Evolutionary conservation across 2,888 invertebrate genomes (phyloP).

Genomic region (Spodoptera exigua): DNA sequence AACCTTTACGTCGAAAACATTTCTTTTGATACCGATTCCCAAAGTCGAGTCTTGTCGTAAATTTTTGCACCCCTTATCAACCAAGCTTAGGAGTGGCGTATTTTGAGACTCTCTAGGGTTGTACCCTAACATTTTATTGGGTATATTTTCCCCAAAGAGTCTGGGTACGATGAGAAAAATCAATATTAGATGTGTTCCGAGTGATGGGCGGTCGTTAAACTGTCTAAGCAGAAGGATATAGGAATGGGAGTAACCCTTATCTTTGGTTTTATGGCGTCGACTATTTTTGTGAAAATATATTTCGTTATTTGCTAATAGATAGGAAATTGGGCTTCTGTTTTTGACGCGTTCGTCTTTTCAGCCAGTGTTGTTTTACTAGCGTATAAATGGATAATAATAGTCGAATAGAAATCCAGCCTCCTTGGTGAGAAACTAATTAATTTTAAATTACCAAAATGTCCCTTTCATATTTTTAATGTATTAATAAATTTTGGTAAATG

Average conservation of each 20-base stretch:
- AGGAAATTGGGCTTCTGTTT: neutral
- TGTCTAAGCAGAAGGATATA: neutral
- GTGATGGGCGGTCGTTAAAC: conserved; percentile 17
- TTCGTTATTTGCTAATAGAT: too few relatives aligned
- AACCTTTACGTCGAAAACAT: too few relatives aligned
- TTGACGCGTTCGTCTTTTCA: too few relatives aligned
- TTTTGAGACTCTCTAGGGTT: conserved; percentile 38
- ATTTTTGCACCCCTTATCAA: conserved; percentile 46
- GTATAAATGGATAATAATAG: too few relatives aligned
- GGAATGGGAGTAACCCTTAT: conserved; percentile 3
- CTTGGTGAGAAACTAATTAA: too few relatives aligned
- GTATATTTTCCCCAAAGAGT: conserved; percentile 18
- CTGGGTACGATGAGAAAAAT: conserved; percentile 34
- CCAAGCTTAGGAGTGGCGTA: conserved; percentile 25
- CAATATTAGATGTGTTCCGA: conserved; percentile 31
- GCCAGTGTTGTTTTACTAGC: too few relatives aligned
- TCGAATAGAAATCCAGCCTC: too few relatives aligned
- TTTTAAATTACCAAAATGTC: too few relatives aligned
- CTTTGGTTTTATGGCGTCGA: neutral
- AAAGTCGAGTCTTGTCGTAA: conserved; percentile 33
- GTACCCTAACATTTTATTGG: conserved; percentile 37
- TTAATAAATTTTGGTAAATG: too few relatives aligned
- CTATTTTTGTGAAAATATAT: neutral
- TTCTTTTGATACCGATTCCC: conserved; percentile 2
- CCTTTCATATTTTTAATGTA: too few relatives aligned